Evolutionary conservation across 2,797 vertebrate genomes (phyloP), one percentile per base, ranked within the genome.

Genomic region (Eulemur albifrons): DNA sequence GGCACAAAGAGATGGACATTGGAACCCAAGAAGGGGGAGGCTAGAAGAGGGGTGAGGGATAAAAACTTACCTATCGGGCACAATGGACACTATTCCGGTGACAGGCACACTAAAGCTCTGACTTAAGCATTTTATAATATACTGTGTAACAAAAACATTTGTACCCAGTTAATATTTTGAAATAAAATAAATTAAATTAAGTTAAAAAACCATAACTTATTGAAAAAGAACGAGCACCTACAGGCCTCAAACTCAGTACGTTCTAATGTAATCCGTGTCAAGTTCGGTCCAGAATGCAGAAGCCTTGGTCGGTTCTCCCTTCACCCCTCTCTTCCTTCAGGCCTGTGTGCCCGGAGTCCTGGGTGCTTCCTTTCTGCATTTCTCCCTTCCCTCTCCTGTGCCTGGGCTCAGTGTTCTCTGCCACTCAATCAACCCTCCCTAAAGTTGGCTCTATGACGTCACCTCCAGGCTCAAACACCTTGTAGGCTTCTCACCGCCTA

Each of bases 241-340:
- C 2, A 21, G 21, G 7, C 2, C 1, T 88, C 35, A 4, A 18
- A 27, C n/a, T 48, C 40, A 2, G 2, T 15, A 7, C 20, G 7
- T 50, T 48, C 21, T 10, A 38, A 6, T 5, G 5, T 5, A 59
- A 45, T 2, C 54, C 38, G 1, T 3, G 10, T 14, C 10, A 0
- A 2, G 23, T 5, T n/a, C 30, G 32, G 14, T 54, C 38, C 50
- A 72, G 27, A 11, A 63, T 0, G 15, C 30, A 65, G 23, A 59
- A 30, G 2, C 21, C 50, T 27, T 54, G 1, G 54, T 2, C 4
- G 18, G 25, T 23, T 13, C 25, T 48, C n/a, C 43, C 57, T 67
- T 40, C 4, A 4, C 17, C 40, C 32, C 70, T 54, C n/a, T 20
- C 2, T 50, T 48, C 61, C 45, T 40, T 32, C 80, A n/a, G 59